Evolutionary conservation across 2,113 vertebrate species (phyloP).

Genomic region (Saguinus midas): DNA sequence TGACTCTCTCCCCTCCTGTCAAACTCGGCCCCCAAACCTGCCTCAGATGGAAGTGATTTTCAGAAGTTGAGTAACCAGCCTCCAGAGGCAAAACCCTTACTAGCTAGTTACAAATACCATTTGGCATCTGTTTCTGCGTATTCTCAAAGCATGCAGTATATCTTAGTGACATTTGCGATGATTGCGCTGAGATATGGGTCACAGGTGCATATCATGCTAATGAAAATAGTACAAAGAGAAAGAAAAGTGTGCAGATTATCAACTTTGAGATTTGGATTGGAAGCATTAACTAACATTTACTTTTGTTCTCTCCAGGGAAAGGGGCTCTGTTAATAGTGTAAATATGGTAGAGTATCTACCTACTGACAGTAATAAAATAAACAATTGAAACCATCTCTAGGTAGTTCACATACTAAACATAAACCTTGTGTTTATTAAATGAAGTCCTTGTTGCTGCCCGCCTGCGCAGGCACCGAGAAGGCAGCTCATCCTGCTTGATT

Average conservation of each 20-base stretch:
- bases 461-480: not conserved
- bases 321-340: not conserved
- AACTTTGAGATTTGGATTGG: not conserved
- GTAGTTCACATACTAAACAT: not conserved
- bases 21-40: not conserved
- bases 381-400: not conserved
- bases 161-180: not conserved
- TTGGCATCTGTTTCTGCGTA: not conserved
- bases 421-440: not conserved
- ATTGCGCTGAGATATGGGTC: not conserved
- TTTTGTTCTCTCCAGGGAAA: conserved; percentile 50
- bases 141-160: not conserved
- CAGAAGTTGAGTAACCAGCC: not conserved
- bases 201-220: not conserved
- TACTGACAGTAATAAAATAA: not conserved
- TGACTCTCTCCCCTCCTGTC: conserved; percentile 20
- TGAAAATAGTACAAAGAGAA: not conserved
- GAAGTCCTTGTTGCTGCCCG: not conserved
- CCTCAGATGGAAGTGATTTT: conserved; percentile 69
- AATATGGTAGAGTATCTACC: not conserved
- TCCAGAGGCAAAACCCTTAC: not conserved
- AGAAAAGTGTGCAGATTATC: not conserved
- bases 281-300: not conserved
- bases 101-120: not conserved
- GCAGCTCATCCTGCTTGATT: not conserved